Percentiles rank a stretch among this genome's conserved stretches.
Conservation (phyloP, 2,888 invertebrate genomes). For the Agonum fuliginosum region DNA sequence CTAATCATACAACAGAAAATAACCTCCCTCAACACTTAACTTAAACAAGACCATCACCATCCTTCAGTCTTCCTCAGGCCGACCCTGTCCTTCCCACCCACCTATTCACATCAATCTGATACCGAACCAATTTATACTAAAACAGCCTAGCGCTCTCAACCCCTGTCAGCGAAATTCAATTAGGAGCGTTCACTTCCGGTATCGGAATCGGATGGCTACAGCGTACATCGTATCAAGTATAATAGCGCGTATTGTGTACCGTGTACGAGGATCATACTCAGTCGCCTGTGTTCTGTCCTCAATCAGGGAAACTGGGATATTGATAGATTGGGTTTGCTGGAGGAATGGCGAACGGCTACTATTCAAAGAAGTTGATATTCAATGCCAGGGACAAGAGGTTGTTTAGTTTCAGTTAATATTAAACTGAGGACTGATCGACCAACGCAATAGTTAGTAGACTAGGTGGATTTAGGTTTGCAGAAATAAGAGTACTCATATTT, state of each 20-base stretch:
- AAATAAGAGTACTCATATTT: no score
- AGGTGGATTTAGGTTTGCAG: no score
- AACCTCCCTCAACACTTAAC: no score
- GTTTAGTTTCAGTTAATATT: no score
- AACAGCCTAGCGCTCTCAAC: conserved; percentile 48
- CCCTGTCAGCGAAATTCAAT: conserved; percentile 44
- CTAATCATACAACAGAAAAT: no score
- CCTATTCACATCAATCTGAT: conserved; percentile 48
- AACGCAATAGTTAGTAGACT: no score
- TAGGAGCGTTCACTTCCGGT: conserved; percentile 20
- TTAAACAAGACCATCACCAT: no score
- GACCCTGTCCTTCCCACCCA: background rate
- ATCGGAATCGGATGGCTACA: no score
- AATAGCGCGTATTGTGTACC: background rate
- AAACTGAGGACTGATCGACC: no score
- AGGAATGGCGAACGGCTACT: background rate
- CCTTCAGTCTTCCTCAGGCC: no score
- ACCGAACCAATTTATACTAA: conserved; percentile 53
- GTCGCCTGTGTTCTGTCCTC: background rate
- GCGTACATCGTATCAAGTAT: background rate
- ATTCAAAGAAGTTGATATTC: background rate
- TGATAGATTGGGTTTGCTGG: background rate
- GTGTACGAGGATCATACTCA: background rate
- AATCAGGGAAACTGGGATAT: background rate
- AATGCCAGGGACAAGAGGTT: background rate